Evolutionary conservation across 1,140 invertebrate species (phyloP).

Genomic region (Trichomalopsis sarcophagae): DNA sequence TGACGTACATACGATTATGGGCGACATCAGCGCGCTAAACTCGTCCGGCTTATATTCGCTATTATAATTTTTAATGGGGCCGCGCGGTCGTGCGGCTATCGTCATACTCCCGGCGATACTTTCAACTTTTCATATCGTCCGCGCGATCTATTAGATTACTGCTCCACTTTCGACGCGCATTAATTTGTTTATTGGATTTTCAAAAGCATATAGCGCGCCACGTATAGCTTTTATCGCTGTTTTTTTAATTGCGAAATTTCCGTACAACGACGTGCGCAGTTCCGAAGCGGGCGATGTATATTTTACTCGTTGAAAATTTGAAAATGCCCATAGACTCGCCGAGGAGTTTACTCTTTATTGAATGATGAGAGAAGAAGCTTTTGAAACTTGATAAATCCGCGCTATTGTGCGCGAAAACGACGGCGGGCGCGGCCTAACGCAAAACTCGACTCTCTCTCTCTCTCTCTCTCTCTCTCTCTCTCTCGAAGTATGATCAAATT

Average conservation of each 20-base stretch:
- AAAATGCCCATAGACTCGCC: background rate
- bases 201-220: background rate
- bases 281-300: no score
- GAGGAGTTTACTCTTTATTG: background rate
- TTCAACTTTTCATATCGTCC: conserved; percentile 32
- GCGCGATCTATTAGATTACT: background rate
- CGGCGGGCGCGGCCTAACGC: background rate
- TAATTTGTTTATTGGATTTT: background rate
- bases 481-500: conserved; percentile 27
- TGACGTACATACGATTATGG: background rate
- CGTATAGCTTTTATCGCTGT: no score
- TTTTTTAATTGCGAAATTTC: no score
- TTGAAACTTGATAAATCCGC: conserved; percentile 20
- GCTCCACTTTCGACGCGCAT: background rate
- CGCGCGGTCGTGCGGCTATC: no score
- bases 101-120: background rate
- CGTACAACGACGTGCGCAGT: no score
- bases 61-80: background rate
- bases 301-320: background rate
- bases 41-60: background rate
- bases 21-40: background rate
- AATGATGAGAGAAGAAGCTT: conserved; percentile 4
- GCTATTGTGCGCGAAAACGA: background rate
- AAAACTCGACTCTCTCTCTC: background rate
- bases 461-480: background rate